Percentiles rank a stretch among this genome's conserved stretches.
Evolutionary conservation across 2,797 vertebrate genomes (phyloP).

Genomic region (Aplochiton taeniatus): DNA sequence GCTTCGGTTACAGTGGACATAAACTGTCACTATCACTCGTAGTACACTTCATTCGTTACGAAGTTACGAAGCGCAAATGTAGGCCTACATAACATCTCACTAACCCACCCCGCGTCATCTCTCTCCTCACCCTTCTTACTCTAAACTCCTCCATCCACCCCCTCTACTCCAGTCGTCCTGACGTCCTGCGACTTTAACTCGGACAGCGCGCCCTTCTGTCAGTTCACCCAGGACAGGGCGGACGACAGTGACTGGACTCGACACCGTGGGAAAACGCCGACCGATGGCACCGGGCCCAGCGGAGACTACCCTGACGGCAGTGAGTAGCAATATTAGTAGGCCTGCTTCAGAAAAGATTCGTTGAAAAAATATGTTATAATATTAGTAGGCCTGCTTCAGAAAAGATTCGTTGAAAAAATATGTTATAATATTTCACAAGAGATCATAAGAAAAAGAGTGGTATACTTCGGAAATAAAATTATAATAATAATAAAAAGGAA

Average conservation of each 20-base stretch:
- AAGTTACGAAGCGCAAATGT: no score
- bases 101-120: neutral
- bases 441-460: no score
- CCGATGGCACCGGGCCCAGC: slow-evolving; percentile 59
- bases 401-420: neutral
- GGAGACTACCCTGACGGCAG: slow-evolving; percentile 81
- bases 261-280: slow-evolving; percentile 60
- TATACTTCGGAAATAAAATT: no score
- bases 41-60: no score
- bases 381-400: neutral
- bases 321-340: slow-evolving; percentile 52
- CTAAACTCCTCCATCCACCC: slow-evolving; percentile 6
- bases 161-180: slow-evolving; percentile 46
- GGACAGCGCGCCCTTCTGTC: slow-evolving; percentile 69
- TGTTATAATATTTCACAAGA: neutral
- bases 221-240: slow-evolving; percentile 64
- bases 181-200: slow-evolving; percentile 82
- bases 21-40: no score
- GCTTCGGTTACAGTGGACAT: no score
- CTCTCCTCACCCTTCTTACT: neutral
- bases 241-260: slow-evolving; percentile 77
- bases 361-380: neutral
- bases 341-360: neutral
- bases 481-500: no score
- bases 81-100: neutral